Evolutionary conservation across 2,888 invertebrate genomes (phyloP), one percentile per base, ranked within the genome.

Genomic region (Onchidella celtica): DNA sequence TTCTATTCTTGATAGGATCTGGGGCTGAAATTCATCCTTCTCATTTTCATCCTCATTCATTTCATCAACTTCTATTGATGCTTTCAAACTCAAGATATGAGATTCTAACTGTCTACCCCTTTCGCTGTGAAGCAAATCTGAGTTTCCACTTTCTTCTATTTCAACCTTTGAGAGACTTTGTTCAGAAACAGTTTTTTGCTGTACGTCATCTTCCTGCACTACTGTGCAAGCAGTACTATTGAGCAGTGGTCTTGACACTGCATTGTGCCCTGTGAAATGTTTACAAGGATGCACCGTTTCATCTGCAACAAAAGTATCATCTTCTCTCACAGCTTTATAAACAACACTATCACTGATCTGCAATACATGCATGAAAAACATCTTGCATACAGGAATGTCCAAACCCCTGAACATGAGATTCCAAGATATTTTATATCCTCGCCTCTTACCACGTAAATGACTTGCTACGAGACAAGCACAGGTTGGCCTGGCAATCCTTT

Each of bases 331-430:
- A 3, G 75, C 63, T 63, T 63, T 75, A 63, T 75, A 75, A 24
- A 75, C 75, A 29, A 75, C 21, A 61, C 74, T 74, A 61, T 57
- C 57, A 36, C 59, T 74, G 6, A 74, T 38, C 24, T 61, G 74
- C 36, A 74, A 59, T 11, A 59, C 74, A 61, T 74, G 61, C 59
- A 74, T 59, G 61, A 74, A 74, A 36, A 34, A 74, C 61, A 61
- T 74, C 17, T 74, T 74, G 36, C 74, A 74, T 4, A 74, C 74
- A 24, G 57, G 3, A 32, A 74, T 17, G 4, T 61, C 36, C 14
- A 59, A n/a, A 17, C 74, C 74, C 34, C 59, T 36, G 27, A 61
- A 57, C 17, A 2, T 24, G 24, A 74, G 36, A 74, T 36, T 74
- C 74, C 74, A 74, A 27, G 36, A 9, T 14, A 74, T 32, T 34